A percentile compares a stretch with the other conserved stretches of the same genome.
Conservation (phyloP, 2,113 vertebrate species). For the Pyrgilauda ruficollis region DNA sequence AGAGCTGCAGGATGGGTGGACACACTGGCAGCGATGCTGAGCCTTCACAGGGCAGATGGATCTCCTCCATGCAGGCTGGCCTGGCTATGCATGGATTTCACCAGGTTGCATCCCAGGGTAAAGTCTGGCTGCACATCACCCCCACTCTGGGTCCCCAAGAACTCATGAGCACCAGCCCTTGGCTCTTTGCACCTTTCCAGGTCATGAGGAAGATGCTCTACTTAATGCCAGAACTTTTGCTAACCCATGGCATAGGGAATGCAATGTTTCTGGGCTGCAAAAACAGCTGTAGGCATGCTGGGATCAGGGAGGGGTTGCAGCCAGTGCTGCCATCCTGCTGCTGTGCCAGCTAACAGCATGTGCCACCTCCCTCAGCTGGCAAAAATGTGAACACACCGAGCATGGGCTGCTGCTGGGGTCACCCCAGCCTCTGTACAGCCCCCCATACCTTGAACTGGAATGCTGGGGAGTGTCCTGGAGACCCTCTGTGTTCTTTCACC, state of each 20-base stretch:
- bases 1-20: accelerated
- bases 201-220: neutral
- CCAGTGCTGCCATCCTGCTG: neutral
- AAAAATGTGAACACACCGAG: neutral
- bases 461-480: neutral
- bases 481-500: neutral
- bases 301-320: accelerated
- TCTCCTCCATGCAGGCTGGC: neutral
- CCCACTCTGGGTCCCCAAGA: neutral
- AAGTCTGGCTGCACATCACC: neutral
- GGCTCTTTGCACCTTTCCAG: neutral
- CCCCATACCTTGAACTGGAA: neutral
- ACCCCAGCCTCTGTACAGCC: neutral
- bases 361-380: neutral
- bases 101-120: neutral
- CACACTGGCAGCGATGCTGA: accelerated
- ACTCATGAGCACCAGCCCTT: neutral
- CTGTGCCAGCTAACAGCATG: neutral
- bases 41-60: neutral
- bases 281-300: neutral
- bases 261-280: neutral
- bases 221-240: neutral
- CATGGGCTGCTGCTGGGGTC: neutral
- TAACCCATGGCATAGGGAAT: neutral
- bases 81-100: neutral